phyloP scores from a whole-genome alignment of 1,140 invertebrate species.

The Pogonognathellus flavescens region DNA sequence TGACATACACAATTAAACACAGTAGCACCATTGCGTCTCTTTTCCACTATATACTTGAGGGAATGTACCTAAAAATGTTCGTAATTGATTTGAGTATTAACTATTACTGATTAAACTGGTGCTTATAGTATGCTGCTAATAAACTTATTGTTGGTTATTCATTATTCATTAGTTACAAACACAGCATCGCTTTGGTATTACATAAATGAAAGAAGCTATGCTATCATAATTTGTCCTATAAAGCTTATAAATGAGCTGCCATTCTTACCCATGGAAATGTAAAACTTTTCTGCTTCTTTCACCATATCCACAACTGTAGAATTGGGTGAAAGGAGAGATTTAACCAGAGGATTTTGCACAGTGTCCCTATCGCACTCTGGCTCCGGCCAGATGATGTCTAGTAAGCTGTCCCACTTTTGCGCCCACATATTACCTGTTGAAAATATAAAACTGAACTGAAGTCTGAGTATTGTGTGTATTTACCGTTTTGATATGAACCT shows the following conservation, averaged over 20 bases:
- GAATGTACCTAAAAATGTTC: too few relatives aligned
- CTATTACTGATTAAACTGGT: too few relatives aligned
- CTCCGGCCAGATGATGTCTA: slow-evolving; percentile 69
- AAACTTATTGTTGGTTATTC: too few relatives aligned
- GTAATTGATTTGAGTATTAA: too few relatives aligned
- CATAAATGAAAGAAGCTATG: not conserved
- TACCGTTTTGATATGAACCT: too few relatives aligned
- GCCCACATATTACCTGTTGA: slow-evolving; percentile 91
- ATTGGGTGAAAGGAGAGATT: slow-evolving; percentile 82
- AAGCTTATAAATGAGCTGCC: not conserved
- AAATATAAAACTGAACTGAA: slow-evolving; percentile 41
- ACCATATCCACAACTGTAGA: slow-evolving; percentile 75
- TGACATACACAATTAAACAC: too few relatives aligned
- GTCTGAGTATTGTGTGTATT: too few relatives aligned
- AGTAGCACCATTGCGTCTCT: too few relatives aligned
- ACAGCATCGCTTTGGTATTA: too few relatives aligned
- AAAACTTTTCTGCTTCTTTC: slow-evolving; percentile 77
- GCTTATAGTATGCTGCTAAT: too few relatives aligned
- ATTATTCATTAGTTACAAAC: too few relatives aligned
- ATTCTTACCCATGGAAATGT: slow-evolving; percentile 74
- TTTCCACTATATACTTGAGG: too few relatives aligned
- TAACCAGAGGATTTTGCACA: slow-evolving; percentile 68
- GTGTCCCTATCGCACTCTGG: not conserved
- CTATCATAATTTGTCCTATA: not conserved
- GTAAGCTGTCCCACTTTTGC: slow-evolving; percentile 88